Percentiles rank a stretch among this genome's conserved stretches.
Evolutionary conservation across 2,113 vertebrate genomes (phyloP).

Genomic region (Gadus chalcogrammus): DNA sequence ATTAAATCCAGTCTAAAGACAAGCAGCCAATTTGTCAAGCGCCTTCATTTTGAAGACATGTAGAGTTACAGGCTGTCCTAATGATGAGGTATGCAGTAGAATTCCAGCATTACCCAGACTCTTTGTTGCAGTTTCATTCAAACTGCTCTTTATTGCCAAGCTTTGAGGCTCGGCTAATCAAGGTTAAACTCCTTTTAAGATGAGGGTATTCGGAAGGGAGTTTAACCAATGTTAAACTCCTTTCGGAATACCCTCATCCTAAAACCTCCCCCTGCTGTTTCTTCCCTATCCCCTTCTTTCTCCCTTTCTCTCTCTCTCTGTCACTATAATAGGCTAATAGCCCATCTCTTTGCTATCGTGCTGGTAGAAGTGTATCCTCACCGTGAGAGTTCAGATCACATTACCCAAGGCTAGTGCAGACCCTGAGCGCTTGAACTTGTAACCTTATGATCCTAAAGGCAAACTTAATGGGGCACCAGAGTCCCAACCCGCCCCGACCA

Average conservation of each 20-base stretch:
- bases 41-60: too few species aligned
- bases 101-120: too few species aligned
- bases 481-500: slow-evolving; percentile 67
- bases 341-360: slow-evolving; percentile 21
- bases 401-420: slow-evolving; percentile 60
- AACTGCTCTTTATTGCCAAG: background rate
- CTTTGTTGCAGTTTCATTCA: too few species aligned
- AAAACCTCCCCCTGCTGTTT: slow-evolving; percentile 6
- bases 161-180: slow-evolving; percentile 24
- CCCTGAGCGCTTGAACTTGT: slow-evolving; percentile 55
- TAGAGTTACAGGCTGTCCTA: too few species aligned
- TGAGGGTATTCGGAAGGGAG: background rate
- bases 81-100: too few species aligned
- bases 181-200: background rate
- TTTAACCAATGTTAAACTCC: slow-evolving; percentile 30
- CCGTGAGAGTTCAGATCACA: slow-evolving; percentile 47
- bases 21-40: too few species aligned
- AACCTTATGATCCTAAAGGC: slow-evolving; percentile 74
- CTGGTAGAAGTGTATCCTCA: background rate
- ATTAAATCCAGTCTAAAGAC: too few species aligned
- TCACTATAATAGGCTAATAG: slow-evolving; percentile 43
- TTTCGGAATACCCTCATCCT: slow-evolving; percentile 1
- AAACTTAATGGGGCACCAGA: slow-evolving; percentile 76
- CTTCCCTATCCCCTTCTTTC: background rate
- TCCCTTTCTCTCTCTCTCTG: slow-evolving; percentile 19